These are phyloP conservation scores for Zosterops borbonicus DNA, from an alignment of 2,113 vertebrate genomes.

Conservation along the genomic window DNA sequence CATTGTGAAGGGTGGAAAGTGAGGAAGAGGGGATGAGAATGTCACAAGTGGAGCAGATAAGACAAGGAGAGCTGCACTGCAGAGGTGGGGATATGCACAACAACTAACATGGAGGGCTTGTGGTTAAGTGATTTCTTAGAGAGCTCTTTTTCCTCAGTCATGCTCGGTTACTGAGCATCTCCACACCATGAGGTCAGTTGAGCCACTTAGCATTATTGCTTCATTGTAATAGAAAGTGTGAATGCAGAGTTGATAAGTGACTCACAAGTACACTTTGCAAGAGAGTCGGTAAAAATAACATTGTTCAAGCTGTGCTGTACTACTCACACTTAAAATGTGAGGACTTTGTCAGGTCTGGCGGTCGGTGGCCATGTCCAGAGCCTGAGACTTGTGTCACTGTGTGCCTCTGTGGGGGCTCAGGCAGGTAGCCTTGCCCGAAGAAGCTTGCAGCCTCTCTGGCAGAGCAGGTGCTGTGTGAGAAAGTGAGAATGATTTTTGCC, in stretches of 20 bases:
- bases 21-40: neutral
- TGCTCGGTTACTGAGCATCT: neutral
- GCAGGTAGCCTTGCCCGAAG: neutral
- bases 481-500: neutral
- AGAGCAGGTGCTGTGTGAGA: neutral
- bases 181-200: accelerated
- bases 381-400: neutral
- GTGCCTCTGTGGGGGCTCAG: neutral
- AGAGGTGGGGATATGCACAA: neutral
- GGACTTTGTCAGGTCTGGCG: neutral
- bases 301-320: neutral
- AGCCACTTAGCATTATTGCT: neutral
- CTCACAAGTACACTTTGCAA: neutral
- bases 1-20: neutral
- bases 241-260: neutral
- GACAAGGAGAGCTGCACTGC: neutral
- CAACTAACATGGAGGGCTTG: neutral
- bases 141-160: neutral
- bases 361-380: neutral
- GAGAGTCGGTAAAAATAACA: neutral
- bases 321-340: neutral
- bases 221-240: neutral
- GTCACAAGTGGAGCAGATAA: neutral
- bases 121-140: neutral
- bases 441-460: neutral